Evolutionary conservation across 1,140 invertebrate genomes (phyloP).

Genomic region (Uloborus diversus): DNA sequence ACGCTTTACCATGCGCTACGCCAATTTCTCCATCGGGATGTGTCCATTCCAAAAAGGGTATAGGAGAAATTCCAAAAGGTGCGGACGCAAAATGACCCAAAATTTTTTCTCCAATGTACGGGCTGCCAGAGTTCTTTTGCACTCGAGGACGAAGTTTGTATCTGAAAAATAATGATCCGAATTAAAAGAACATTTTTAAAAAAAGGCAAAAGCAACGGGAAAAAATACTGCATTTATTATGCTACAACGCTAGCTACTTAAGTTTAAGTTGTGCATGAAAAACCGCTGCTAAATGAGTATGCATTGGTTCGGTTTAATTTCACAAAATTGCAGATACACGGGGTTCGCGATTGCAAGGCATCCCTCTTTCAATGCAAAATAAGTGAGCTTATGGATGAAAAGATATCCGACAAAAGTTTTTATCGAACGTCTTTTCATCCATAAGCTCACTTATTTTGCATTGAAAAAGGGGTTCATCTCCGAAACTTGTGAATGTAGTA

Average conservation of each 20-base stretch:
- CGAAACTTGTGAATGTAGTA: no score
- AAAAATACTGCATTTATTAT: no score
- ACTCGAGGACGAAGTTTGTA: not conserved
- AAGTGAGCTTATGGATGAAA: no score
- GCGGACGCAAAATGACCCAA: not conserved
- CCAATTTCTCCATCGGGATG: not conserved
- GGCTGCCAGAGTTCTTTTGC: not conserved
- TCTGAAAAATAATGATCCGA: not conserved
- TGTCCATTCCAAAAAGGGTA: not conserved
- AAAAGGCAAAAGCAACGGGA: not conserved
- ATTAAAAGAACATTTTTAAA: not conserved
- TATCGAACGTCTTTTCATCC: no score
- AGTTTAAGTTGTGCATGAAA: no score
- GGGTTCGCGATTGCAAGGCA: not conserved
- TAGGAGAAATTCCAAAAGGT: not conserved
- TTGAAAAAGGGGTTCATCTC: no score
- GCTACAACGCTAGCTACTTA: no score
- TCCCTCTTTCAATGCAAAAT: no score
- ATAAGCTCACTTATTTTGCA: no score
- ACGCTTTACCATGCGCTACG: not conserved
- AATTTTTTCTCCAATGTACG: not conserved
- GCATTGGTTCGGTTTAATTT: not conserved
- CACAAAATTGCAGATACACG: not conserved
- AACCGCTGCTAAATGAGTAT: not conserved
- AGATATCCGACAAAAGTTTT: no score